phyloP scores from a whole-genome alignment of 35 echinoderm and acorn worm species.

The Stichopus chloronotus region DNA sequence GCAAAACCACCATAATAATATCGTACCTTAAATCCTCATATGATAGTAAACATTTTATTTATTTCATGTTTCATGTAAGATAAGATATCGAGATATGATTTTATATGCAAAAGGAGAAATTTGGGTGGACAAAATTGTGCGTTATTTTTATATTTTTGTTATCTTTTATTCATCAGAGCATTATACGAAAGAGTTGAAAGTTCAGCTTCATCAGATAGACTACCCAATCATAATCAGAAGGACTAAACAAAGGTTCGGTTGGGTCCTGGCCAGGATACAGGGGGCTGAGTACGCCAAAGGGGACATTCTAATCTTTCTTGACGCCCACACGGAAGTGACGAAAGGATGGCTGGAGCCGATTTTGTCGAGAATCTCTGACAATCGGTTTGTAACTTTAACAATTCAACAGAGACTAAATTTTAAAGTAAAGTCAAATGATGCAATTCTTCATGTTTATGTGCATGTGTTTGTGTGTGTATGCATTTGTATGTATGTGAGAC shows the following conservation, averaged over 20 bases:
- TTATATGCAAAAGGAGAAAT: no score
- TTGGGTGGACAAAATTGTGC: no score
- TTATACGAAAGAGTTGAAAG: slow-evolving; percentile 59
- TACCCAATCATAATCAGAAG: slow-evolving; percentile 67
- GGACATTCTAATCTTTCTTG: slow-evolving; percentile 73
- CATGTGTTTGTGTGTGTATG: no score
- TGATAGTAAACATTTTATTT: no score
- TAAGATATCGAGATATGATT: no score
- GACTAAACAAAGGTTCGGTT: slow-evolving; percentile 55
- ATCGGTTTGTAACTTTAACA: slow-evolving; percentile 48
- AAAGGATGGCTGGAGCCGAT: slow-evolving; percentile 86
- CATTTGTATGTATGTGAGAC: no score
- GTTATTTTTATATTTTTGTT: background rate
- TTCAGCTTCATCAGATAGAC: slow-evolving; percentile 40
- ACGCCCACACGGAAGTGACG: slow-evolving; percentile 84
- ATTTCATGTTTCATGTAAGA: no score
- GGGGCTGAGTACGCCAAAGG: slow-evolving; percentile 64
- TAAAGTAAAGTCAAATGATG: no score
- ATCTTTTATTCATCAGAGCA: slow-evolving; percentile 32
- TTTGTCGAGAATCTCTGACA: slow-evolving; percentile 47
- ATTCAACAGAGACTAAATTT: background rate
- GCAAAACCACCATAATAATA: no score
- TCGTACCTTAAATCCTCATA: no score
- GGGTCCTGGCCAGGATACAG: slow-evolving; percentile 66
- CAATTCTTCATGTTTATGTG: no score